phyloP scores from a whole-genome alignment of 30 jellyfish, hydroid and myxozoan species.

The Cassiopea andromeda region DNA sequence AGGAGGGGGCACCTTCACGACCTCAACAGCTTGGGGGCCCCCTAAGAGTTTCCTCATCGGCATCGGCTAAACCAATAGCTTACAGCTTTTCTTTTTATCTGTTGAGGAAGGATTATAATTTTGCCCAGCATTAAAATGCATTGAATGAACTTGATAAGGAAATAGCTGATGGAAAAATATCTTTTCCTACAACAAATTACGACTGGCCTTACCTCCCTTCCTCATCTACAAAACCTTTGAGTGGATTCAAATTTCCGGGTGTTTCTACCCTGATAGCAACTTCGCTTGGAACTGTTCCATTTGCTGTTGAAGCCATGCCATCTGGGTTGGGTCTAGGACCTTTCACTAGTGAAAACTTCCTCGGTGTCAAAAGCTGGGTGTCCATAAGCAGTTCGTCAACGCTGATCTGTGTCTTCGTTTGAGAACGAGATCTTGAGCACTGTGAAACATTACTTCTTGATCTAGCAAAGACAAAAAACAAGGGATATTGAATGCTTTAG shows the following conservation, averaged over 20 bases:
- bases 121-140: no score
- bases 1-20: no score
- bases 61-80: no score
- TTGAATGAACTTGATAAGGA: no score
- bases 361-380: background rate
- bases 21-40: no score
- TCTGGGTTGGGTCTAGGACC: constrained; percentile 28
- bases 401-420: constrained; percentile 35
- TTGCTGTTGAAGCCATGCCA: constrained; percentile 15
- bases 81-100: no score
- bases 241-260: background rate
- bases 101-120: no score
- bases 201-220: background rate
- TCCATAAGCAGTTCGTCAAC: constrained; percentile 39
- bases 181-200: no score
- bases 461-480: background rate
- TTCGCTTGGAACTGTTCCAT: background rate
- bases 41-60: no score
- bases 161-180: no score
- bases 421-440: constrained; percentile 58
- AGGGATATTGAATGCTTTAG: no score
- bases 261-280: background rate
- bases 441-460: constrained; percentile 36
- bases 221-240: background rate
- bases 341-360: background rate